A percentile compares a stretch with the other conserved stretches of the same genome.
These are phyloP conservation scores for Pomatostomus ruficeps DNA, from an alignment of 2,113 vertebrate species.

Conservation along the genomic window DNA sequence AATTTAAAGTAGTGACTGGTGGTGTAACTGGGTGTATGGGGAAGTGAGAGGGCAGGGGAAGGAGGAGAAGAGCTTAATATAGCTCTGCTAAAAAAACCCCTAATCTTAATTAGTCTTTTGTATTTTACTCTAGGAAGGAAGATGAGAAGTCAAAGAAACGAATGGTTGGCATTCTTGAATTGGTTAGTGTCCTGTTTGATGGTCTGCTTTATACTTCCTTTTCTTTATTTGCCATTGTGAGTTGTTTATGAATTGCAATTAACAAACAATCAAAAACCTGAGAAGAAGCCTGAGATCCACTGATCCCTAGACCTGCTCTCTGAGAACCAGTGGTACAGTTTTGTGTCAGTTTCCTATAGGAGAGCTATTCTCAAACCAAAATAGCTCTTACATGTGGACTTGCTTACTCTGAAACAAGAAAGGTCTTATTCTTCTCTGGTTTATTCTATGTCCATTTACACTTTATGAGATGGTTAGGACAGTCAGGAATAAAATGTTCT, in stretches of 20 bases:
- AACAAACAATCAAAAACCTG: not conserved
- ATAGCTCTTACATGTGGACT: not conserved
- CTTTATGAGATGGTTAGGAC: not conserved
- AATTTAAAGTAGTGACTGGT: not conserved
- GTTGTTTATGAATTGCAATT: not conserved
- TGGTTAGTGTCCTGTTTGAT: conserved; percentile 48
- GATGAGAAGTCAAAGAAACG: not conserved
- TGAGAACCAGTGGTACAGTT: not conserved
- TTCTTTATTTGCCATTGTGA: not conserved
- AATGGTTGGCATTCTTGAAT: conserved; percentile 45
- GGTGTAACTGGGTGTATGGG: too few relatives aligned
- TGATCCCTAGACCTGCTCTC: not conserved
- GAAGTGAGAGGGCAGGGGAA: not conserved
- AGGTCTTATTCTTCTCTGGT: not conserved
- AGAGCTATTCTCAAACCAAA: not conserved
- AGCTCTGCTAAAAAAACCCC: not conserved
- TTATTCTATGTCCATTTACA: not conserved
- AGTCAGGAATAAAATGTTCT: not conserved
- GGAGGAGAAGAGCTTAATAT: not conserved
- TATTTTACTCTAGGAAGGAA: conserved; percentile 26
- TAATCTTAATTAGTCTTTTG: not conserved
- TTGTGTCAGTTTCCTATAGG: not conserved
- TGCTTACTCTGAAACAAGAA: not conserved
- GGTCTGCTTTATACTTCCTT: not conserved
- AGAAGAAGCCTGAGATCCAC: not conserved